Evolutionary conservation across 2,113 vertebrate species (phyloP), one percentile per base, ranked within the genome.

Genomic region (Amphilophus citrinellus): DNA sequence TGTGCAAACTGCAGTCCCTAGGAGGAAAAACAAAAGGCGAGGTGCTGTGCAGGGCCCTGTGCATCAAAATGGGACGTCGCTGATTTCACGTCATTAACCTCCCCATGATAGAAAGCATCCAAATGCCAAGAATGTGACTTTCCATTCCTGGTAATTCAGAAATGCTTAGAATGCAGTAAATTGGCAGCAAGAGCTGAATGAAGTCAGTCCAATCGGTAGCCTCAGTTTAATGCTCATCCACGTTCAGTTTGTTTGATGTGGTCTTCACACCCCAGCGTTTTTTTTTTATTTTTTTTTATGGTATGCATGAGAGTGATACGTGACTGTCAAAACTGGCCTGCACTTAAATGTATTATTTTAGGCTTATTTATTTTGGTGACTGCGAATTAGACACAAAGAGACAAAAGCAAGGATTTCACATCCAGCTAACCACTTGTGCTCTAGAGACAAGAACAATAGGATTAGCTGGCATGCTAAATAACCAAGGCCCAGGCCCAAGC

Each of bases 401-500:
- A 90, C 80, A 87, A 84, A 90, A 77, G 79, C 62, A 81, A 83
- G 89, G 80, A 84, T 87, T 93, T 92, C 83, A 85, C 77, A 83
- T 88, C 61, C 85, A 94, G 84, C 87, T 87, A 8, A 30, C 77
- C 61, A 88, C 87, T 91, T 87, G 80, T 47, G 75, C 84, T 85
- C 81, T 17, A 76, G 76, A 81, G 85, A 84, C 88, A 53, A 90
- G 87, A 93, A 94, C 91, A 92, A 90, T 91, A 76, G 90, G 91
- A 93, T 94, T 94, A 93, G 76, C 71, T 11, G 77, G 66, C 77
- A 77, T 37, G 73, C 86, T 91, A 86, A 89, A 92, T 79, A 82
- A 82, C 76, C 59, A 30, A 86, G 85, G 76, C 83, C 77, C 3
- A n/a, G 66, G 76, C 88, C 87, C 66, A 91, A 91, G 84, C 89